Conservation (phyloP, 2,888 invertebrate species). For the Gastracanthus pulcherrimus region DNA sequence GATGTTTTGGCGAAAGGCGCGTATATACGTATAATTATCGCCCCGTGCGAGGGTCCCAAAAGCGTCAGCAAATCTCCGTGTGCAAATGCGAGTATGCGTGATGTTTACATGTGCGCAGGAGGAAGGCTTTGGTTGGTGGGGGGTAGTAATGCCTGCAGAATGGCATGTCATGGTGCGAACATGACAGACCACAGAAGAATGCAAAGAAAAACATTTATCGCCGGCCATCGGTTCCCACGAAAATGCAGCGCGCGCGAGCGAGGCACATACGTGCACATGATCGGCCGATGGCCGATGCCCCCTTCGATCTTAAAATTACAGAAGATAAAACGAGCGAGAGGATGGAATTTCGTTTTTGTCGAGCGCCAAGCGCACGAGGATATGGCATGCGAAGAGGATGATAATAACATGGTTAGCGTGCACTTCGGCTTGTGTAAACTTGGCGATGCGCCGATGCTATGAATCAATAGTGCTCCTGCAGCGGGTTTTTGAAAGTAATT, state of each 20-base stretch:
- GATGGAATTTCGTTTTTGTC: slow-evolving; percentile 54
- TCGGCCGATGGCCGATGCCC: background rate
- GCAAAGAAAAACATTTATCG: slow-evolving; percentile 38
- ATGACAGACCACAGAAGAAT: slow-evolving; percentile 28
- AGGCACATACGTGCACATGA: background rate
- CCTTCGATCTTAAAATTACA: slow-evolving; percentile 49
- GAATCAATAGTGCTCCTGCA: no score
- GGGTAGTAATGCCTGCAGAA: no score
- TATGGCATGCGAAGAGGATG: slow-evolving; percentile 35
- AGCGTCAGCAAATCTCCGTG: background rate
- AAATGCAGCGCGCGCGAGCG: no score
- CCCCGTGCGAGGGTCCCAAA: slow-evolving; percentile 33
- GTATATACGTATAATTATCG: slow-evolving; percentile 68
- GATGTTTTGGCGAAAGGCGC: slow-evolving; percentile 65
- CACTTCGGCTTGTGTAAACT: background rate
- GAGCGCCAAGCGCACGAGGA: background rate
- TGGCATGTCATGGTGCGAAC: no score
- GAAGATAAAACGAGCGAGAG: slow-evolving; percentile 40
- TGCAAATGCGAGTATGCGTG: background rate
- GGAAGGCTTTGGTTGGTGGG: no score
- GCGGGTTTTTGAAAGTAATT: no score
- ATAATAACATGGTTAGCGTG: slow-evolving; percentile 45
- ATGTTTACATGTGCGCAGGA: background rate
- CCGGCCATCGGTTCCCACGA: slow-evolving; percentile 47
- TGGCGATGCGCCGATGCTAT: no score